These are phyloP conservation scores for Bubalus kerabau DNA, from an alignment of 2,113 vertebrate genomes.

Conservation along the genomic window DNA sequence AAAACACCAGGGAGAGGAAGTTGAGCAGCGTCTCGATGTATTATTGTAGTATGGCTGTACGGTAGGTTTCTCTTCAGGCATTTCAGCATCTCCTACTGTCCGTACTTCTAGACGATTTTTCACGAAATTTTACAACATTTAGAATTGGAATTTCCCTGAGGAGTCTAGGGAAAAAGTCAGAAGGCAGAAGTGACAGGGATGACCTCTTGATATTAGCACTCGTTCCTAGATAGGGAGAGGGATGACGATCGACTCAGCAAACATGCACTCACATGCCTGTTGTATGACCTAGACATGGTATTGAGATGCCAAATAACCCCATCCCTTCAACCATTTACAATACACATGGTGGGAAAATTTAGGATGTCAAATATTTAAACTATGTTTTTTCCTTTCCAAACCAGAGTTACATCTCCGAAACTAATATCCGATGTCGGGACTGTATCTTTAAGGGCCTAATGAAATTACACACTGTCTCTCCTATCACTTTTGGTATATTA, in stretches of 20 bases:
- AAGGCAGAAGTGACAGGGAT: not conserved
- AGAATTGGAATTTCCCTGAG: not conserved
- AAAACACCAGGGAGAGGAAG: not conserved
- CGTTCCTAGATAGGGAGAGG: not conserved
- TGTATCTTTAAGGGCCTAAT: too few species aligned
- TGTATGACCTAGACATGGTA: fast-evolving
- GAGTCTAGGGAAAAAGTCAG: not conserved
- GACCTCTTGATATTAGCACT: not conserved
- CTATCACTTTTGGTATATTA: not conserved
- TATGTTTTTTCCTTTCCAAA: not conserved
- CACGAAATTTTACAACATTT: not conserved
- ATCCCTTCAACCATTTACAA: not conserved
- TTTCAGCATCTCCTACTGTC: not conserved
- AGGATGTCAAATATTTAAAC: not conserved
- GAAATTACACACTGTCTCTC: not conserved
- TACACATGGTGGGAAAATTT: not conserved
- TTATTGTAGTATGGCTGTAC: not conserved
- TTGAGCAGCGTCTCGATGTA: fast-evolving
- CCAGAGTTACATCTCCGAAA: not conserved
- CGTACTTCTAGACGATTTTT: not conserved
- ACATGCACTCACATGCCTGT: not conserved
- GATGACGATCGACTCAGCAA: not conserved
- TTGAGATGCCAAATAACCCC: not conserved
- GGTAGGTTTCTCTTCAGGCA: not conserved
- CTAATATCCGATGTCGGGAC: not conserved